These are phyloP conservation scores for Gibbula magus DNA, from an alignment of 2,888 invertebrate species.

Conservation along the genomic window DNA sequence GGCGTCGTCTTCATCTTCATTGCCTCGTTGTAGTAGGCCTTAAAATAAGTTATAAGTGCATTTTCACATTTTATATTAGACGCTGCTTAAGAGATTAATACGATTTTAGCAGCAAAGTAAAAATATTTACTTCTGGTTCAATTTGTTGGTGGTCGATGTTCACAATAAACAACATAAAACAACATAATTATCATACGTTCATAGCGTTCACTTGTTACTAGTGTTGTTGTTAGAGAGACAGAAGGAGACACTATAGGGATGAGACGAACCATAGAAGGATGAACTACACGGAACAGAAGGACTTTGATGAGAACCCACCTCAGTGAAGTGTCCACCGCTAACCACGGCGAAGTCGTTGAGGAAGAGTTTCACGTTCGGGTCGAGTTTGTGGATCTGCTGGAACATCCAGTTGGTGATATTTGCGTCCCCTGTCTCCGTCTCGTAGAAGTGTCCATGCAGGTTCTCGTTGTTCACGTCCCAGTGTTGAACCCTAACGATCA, in stretches of 20 bases:
- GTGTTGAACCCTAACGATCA: slow-evolving; percentile 46
- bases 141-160: no score
- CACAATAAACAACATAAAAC: no score
- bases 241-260: no score
- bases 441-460: slow-evolving; percentile 52
- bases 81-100: no score
- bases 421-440: slow-evolving; percentile 40
- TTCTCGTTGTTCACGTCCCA: slow-evolving; percentile 64
- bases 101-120: no score
- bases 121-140: no score
- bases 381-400: slow-evolving; percentile 39
- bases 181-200: no score
- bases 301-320: not conserved
- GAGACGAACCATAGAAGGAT: not conserved
- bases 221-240: no score
- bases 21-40: slow-evolving; percentile 47
- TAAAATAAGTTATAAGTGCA: not conserved
- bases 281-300: not conserved
- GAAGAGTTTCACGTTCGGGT: slow-evolving; percentile 49
- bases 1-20: slow-evolving; percentile 36
- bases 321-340: not conserved
- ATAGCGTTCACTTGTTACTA: no score
- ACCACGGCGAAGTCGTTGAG: slow-evolving; percentile 51
- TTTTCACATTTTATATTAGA: no score
- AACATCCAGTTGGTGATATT: slow-evolving; percentile 55